A percentile compares a stretch with the other conserved stretches of the same genome.
phyloP scores from a whole-genome alignment of 2,113 vertebrate genomes.

The Microtus pennsylvanicus region DNA sequence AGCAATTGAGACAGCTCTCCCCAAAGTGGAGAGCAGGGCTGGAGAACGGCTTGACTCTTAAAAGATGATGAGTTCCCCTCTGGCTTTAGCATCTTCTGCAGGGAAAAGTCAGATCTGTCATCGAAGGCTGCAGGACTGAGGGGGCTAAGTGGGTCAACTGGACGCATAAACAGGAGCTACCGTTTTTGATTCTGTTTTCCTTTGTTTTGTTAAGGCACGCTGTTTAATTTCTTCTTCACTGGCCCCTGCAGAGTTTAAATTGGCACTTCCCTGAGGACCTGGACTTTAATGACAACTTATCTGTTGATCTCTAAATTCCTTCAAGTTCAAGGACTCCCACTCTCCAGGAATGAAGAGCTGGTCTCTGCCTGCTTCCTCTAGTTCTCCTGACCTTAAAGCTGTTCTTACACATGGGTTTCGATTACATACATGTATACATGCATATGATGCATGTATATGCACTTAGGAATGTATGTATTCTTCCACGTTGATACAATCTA shows the following conservation, averaged over 20 bases:
- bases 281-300: constrained; percentile 59
- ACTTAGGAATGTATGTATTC: not conserved
- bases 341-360: constrained; percentile 29
- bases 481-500: constrained; percentile 20
- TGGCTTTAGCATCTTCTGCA: not conserved
- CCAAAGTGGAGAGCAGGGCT: rapidly evolving
- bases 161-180: not conserved
- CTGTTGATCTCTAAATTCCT: constrained; percentile 58
- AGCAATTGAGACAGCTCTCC: not conserved
- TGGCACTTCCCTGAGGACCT: constrained; percentile 49
- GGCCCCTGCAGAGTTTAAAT: constrained; percentile 15
- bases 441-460: too few species aligned
- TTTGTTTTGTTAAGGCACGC: not conserved
- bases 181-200: not conserved
- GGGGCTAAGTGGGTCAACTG: not conserved
- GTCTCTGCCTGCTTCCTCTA: not conserved
- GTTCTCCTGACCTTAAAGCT: not conserved
- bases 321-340: constrained; percentile 61
- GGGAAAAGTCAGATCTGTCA: not conserved
- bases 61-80: not conserved
- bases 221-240: constrained; percentile 13
- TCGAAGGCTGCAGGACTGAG: not conserved
- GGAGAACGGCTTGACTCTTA: not conserved
- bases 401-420: not conserved
- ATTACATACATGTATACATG: not conserved